phyloP scores from a whole-genome alignment of 2,113 vertebrate genomes.

The Cygnus atratus region DNA sequence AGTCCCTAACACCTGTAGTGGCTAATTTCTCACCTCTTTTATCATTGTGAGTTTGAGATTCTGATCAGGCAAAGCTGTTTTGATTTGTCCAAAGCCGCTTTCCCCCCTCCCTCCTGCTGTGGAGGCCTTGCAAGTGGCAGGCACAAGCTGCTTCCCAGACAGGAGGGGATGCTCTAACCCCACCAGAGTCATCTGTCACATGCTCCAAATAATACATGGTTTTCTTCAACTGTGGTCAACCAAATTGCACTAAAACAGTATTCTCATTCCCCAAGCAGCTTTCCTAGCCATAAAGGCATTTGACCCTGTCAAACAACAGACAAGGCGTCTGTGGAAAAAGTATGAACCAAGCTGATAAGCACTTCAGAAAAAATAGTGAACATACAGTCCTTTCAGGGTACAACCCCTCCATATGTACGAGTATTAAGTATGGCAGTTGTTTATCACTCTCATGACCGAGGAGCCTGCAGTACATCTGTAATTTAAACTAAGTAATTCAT shows the following conservation, averaged over 20 bases:
- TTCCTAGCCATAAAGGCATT: background rate
- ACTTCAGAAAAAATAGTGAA: background rate
- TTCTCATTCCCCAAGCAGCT: background rate
- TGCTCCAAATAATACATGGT: background rate
- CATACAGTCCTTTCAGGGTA: background rate
- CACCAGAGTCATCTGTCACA: background rate
- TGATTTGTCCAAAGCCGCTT: background rate
- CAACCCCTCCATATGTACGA: background rate
- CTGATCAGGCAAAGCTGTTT: background rate
- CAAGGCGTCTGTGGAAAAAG: background rate
- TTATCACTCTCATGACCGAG: background rate
- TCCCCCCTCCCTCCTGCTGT: background rate
- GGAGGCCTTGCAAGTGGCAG: background rate
- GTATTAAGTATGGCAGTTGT: background rate
- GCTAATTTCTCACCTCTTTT: background rate
- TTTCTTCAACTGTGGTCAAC: background rate
- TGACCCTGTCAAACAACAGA: background rate
- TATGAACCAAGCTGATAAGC: background rate
- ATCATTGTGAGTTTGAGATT: background rate
- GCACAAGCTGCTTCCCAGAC: background rate
- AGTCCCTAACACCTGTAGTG: too few relatives aligned
- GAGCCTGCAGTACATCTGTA: background rate
- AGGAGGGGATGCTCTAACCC: background rate
- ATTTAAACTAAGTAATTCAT: slow-evolving; percentile 2
- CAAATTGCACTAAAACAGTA: background rate